Evolutionary conservation across 1,140 invertebrate genomes (phyloP), one percentile per base, ranked within the genome.

Genomic region (Drosophila yakuba): DNA sequence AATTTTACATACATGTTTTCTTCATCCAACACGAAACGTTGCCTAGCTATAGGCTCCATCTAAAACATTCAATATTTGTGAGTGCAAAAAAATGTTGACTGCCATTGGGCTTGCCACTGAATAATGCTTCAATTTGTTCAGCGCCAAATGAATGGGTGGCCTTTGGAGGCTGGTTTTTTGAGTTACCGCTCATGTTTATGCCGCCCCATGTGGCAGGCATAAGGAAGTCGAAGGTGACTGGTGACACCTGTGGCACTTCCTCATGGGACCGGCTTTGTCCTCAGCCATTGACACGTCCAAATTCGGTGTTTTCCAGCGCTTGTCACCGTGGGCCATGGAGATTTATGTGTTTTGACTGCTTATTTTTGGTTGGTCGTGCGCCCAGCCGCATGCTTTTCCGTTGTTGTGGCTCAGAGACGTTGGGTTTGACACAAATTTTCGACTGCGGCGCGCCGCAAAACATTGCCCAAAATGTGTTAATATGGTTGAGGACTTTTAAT

Each of bases 401-500:
- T 82, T 62, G 62, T 62, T 74, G 62, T n/a, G 41, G 61, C 15
- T 28, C 51, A 45, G 43, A 14, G 45, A 43, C 4, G 50, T 28
- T 59, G 60, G 55, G 76, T 61, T 66, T 88, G 84, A 84, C 84
- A 88, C 85, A 88, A 88, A 88, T 88, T 88, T 89, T 71, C 50
- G 61, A 75, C 58, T 88, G 84, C 66, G 82, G 83, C 79, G 83
- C 66, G 82, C 82, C 82, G 83, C 82, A 86, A 88, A 88, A 73
- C 71, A 79, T 86, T 88, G 79, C 84, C 84, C 67, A 88, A 88
- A 88, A 88, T 80, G 80, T 88, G 84, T 84, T 88, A 88, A 88
- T 88, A 89, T 88, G 84, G 84, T 84, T 89, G 84, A 88, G 84
- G 84, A 88, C 84, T 88, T 89, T 88, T 84, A 76, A 89, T 90